These are phyloP conservation scores for Drosophila sp. DNA, from an alignment of 1,140 invertebrate genomes.

Conservation along the genomic window DNA sequence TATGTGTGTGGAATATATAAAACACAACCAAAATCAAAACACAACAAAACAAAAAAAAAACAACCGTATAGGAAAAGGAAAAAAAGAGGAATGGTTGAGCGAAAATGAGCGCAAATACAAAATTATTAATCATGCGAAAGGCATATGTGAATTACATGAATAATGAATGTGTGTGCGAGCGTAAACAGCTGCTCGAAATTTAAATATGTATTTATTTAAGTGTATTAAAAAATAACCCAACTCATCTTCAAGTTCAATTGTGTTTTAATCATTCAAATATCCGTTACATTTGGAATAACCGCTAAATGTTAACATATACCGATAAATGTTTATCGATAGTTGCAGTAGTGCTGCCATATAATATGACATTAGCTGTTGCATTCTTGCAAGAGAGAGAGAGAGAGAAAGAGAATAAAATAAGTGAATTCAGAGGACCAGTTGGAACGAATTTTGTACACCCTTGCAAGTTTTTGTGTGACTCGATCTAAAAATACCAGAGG, in stretches of 20 bases:
- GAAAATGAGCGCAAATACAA: slow-evolving; percentile 21
- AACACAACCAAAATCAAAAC: slow-evolving; percentile 51
- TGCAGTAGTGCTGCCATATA: not conserved
- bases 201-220: not conserved
- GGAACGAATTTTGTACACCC: too few relatives aligned
- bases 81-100: not conserved
- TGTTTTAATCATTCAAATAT: not conserved
- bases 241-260: not conserved
- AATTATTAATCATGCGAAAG: slow-evolving; percentile 39
- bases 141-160: slow-evolving; percentile 16
- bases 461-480: too few relatives aligned
- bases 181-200: not conserved
- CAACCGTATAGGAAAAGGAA: slow-evolving; percentile 14
- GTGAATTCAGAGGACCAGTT: too few relatives aligned
- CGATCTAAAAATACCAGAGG: too few relatives aligned
- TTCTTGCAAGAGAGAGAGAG: too few relatives aligned
- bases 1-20: slow-evolving; percentile 54
- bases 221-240: not conserved
- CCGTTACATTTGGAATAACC: not conserved
- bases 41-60: slow-evolving; percentile 26
- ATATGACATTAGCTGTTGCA: not conserved
- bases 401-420: too few relatives aligned
- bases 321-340: not conserved
- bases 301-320: not conserved
- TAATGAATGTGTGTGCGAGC: slow-evolving; percentile 24